Evolutionary conservation across 2,797 vertebrate genomes (phyloP), one percentile per base, ranked within the genome.

Genomic region (Anolis apletophallus): DNA sequence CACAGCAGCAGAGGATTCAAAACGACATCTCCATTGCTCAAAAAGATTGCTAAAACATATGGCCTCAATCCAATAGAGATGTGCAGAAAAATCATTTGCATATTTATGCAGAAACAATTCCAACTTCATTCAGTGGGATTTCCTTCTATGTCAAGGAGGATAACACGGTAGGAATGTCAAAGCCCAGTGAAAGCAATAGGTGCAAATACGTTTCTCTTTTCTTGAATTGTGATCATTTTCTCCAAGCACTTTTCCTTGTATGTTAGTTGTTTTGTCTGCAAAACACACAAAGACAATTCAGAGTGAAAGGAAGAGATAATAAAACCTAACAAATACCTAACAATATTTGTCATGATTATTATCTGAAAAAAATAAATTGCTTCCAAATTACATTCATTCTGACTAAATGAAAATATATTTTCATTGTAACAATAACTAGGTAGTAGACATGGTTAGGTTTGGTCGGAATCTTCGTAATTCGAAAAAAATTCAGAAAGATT

Each of bases 311-410:
- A 34, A 77, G 19, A 73, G 46, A 59, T 6, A 19, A 81, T 61
- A 90, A 61, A 32, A 81, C 23, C 86, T 69, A 72, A 64, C n/a
- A n/a, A n/a, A n/a, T n/a, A n/a, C n/a, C n/a, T n/a, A n/a, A n/a
- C n/a, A 81, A 64, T 83, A 92, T 2, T 1, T 86, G 19, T 40
- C 80, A 75, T 88, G 76, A 74, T 68, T 88, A 78, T 3, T 34
- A 1, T 71, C 57, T 85, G n/a, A 59, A 86, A 88, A 89, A 73
- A 6, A 6, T 68, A 82, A 93, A 88, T 87, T 90, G 74, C 23
- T 85, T 13, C 61, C 85, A 50, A 90, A 85, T 88, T 89, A 71
- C 34, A 87, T 88, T 29, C 34, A 78, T 3, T 85, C 68, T 68
- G 8, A 71, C 71, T 81, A 74, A 55, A 84, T 0, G 0, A 81